Evolutionary conservation across 1,140 invertebrate genomes (phyloP), one percentile per base, ranked within the genome.

Genomic region (Physella acuta): DNA sequence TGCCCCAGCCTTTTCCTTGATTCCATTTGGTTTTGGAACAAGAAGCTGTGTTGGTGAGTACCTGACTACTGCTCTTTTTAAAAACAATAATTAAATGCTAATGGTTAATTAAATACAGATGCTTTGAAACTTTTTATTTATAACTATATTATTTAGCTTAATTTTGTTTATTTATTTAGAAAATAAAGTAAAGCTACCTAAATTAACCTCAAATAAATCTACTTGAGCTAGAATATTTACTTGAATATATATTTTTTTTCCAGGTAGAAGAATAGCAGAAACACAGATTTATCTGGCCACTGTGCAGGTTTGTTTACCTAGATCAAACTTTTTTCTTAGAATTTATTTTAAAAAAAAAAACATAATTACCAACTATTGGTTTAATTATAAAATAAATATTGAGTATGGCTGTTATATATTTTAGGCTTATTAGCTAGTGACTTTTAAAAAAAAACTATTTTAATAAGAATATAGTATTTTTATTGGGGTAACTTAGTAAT

Each of bases 1-100:
- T 52, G 73, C 75, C 63, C 74, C 74, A 49, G 76, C 79, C 30
- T 80, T 79, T 67, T 75, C 79, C 17, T 71, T 72, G 20, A 66
- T 80, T 44, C 79, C 79, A 0, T 80, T 79, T 51, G 79, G 79
- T 17, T 75, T 75, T 67, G 79, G 79, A 20, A 68, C 72, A 8
- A 68, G 79, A 61, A 75, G 74, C 52, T 80, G 79, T 68, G 69
- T 79, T 28, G 79, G 79, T 73, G 69, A 53, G 75, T 75, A 44
- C 1, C 8, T 44, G 3, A 5, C 26, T 26, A 31, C 30, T 20
- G n/a, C 1, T 56, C 24, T 39, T 16, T 20, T 8, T 53, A 8
- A 28, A n/a, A n/a, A n/a, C n/a, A n/a, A n/a, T n/a, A n/a, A n/a
- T 28, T 11, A 24, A 49, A 8, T 49, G 49, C 0, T 28, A 4